Evolutionary conservation across 92 coral and sea anemone species (phyloP), one percentile per base, ranked within the genome.

Genomic region (Umimayanthus kanabou): DNA sequence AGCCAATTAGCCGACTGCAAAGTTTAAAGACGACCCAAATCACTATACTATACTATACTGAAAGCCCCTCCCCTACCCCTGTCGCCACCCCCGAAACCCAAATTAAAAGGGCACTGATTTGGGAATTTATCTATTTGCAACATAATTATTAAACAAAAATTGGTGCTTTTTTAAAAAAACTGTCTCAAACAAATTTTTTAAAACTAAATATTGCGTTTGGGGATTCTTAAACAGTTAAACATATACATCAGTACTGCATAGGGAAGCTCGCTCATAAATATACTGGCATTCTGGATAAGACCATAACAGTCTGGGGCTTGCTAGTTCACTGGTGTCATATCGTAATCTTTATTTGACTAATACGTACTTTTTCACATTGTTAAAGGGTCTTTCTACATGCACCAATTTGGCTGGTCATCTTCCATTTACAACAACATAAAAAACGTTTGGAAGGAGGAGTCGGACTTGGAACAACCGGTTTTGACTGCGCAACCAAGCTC

Each of bases 321-420:
- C 30, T 5, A 6, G 11, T 67, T 67, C 30, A 67, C 20, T 8
- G 14, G 75, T 33, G 11, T 28, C 40, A 16, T 71, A 71, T 26
- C 6, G 40, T 74, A 50, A 74, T 6, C 26, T 4, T 37, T 33
- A 23, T 30, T 74, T 18, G 45, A 37, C 16, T 18, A 75, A 75
- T 39, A 75, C 18, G 39, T 3, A 75, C 79, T 37, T 14, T 75
- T 61, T 80, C 15, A 23, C 30, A 26, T 65, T 7, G 1, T 80
- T 49, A 80, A 80, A 80, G 85, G 85, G 37, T 49, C 73, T 15
- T 2, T 64, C 73, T 13, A 76, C 57, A 20, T n/a, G 25, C 58
- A 76, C n/a, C 20, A 73, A 33, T 10, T 30, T 57, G 85, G 85
- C 33, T 80, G 85, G 85, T 80, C 85, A 22, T 2, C 85, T 61